These are phyloP conservation scores for Gymnobelideus leadbeateri DNA, from an alignment of 2,113 vertebrate genomes.

Conservation along the genomic window DNA sequence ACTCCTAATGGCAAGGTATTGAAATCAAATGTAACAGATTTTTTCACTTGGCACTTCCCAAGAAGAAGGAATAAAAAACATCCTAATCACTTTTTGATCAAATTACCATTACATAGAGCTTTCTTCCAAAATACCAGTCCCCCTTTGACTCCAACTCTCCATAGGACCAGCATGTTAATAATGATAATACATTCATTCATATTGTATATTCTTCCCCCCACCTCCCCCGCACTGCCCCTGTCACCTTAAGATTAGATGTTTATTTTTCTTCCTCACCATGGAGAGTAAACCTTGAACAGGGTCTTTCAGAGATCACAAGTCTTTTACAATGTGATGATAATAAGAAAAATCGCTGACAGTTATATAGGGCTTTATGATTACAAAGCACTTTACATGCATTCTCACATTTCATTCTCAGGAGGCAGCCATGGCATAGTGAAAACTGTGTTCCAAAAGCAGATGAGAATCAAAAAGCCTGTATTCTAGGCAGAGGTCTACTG, in stretches of 20 bases:
- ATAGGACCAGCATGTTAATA: not conserved
- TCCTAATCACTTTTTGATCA: not conserved
- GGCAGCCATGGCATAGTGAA: not conserved
- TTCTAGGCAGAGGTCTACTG: not conserved
- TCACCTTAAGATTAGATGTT: not conserved
- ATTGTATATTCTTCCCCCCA: not conserved
- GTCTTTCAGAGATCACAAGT: not conserved
- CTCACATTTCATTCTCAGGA: not conserved
- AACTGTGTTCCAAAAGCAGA: not conserved
- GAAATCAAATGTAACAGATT: not conserved
- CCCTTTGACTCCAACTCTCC: not conserved
- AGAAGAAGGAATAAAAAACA: not conserved
- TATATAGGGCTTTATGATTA: not conserved
- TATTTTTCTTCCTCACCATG: not conserved
- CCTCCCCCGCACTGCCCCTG: too few species aligned
- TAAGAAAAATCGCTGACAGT: not conserved
- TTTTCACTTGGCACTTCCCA: not conserved
- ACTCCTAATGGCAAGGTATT: not conserved
- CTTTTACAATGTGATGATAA: not conserved
- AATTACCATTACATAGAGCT: not conserved
- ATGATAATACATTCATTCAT: not conserved
- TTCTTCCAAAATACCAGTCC: not conserved
- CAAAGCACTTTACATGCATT: not conserved
- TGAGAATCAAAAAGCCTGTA: not conserved
- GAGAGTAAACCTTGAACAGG: not conserved